A percentile compares a stretch with the other conserved stretches of the same genome.
phyloP scores from a whole-genome alignment of 2,113 vertebrate genomes.

The Peromyscus maniculatus region DNA sequence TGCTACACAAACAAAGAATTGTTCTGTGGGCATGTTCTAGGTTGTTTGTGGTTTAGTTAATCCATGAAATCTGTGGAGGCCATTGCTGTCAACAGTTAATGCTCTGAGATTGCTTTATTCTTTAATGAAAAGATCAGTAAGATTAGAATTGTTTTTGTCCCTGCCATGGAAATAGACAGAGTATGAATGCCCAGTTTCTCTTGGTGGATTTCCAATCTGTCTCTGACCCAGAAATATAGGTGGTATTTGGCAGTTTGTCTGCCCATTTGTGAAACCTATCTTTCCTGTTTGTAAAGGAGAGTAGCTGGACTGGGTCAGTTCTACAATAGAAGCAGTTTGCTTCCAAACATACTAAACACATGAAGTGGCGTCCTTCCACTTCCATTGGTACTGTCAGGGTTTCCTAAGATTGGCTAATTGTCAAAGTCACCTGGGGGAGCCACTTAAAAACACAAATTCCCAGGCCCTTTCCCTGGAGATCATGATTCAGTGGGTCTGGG shows the following conservation, averaged over 20 bases:
- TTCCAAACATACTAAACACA: conserved; percentile 49
- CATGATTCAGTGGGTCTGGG: conserved; percentile 62
- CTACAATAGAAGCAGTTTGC: conserved; percentile 6
- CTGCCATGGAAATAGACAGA: conserved; percentile 76
- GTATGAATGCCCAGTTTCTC: conserved; percentile 78
- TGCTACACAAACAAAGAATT: conserved; percentile 60
- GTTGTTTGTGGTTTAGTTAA: conserved; percentile 75
- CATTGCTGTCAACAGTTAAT: conserved; percentile 75
- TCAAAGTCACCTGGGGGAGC: conserved; percentile 71
- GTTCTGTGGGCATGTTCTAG: conserved; percentile 74
- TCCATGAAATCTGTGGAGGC: conserved; percentile 73
- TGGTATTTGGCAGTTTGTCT: conserved; percentile 76
- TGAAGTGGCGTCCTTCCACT: neutral
- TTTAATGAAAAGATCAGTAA: conserved; percentile 81
- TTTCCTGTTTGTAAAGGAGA: conserved; percentile 53
- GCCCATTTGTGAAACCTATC: conserved; percentile 67
- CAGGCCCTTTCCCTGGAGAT: conserved; percentile 70
- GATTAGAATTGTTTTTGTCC: conserved; percentile 80
- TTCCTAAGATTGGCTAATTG: conserved; percentile 65
- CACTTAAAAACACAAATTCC: conserved; percentile 79
- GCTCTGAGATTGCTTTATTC: conserved; percentile 77
- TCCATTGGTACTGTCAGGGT: neutral
- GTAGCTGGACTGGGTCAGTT: conserved; percentile 31
- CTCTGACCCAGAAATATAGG: conserved; percentile 82
- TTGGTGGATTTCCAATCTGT: conserved; percentile 81